These are phyloP conservation scores for Cossypha caffra DNA, from an alignment of 2,797 vertebrate genomes.

Conservation along the genomic window DNA sequence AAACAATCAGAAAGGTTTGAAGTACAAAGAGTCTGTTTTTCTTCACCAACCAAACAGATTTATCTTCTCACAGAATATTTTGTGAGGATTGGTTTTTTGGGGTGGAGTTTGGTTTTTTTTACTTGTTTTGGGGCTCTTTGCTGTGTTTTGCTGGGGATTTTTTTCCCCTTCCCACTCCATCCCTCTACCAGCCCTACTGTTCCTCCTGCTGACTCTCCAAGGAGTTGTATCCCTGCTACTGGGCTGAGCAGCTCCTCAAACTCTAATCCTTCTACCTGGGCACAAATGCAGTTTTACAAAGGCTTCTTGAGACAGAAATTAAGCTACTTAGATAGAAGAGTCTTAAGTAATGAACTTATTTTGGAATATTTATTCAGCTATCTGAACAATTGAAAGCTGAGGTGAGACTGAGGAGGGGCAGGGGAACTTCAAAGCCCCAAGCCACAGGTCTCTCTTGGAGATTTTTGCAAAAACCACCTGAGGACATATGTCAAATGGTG, in stretches of 20 bases:
- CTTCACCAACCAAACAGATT: neutral
- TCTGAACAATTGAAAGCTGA: neutral
- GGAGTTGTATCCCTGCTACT: neutral
- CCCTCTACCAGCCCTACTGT: neutral
- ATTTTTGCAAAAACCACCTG: slow-evolving; percentile 46
- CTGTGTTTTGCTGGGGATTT: neutral
- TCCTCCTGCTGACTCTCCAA: neutral
- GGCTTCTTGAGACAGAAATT: neutral
- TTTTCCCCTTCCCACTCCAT: neutral
- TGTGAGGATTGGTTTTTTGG: neutral
- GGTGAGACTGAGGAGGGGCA: slow-evolving; percentile 23
- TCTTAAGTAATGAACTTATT: neutral
- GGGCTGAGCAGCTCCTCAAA: neutral
- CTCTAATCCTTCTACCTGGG: neutral
- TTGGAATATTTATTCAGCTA: neutral
- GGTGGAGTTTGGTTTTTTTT: neutral
- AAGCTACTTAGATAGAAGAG: neutral
- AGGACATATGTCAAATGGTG: slow-evolving; percentile 56
- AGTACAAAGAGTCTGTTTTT: neutral
- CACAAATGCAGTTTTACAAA: neutral
- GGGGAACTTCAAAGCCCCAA: slow-evolving; percentile 49
- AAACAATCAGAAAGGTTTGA: neutral
- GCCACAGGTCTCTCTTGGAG: neutral
- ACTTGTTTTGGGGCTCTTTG: neutral
- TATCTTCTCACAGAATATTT: neutral